Evolutionary conservation across 1,140 invertebrate genomes (phyloP).

Genomic region (Pogonomyrmex barbatus): DNA sequence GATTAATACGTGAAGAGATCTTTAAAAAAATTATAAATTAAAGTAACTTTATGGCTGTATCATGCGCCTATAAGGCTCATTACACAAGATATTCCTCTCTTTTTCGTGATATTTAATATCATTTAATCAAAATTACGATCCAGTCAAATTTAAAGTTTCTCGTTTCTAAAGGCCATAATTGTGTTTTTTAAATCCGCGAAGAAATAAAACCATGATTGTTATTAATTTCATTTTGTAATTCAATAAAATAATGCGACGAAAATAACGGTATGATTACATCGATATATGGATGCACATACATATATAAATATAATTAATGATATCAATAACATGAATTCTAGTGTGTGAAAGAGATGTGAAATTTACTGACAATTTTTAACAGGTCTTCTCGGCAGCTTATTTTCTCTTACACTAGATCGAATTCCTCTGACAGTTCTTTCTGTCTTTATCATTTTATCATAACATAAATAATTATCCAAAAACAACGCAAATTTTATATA

Average conservation of each 20-base stretch:
- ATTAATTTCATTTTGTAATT: conserved; percentile 19
- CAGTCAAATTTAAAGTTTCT: conserved; percentile 65
- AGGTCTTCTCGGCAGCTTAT: conserved; percentile 70
- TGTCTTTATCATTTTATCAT: conserved; percentile 16
- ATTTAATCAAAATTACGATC: conserved; percentile 44
- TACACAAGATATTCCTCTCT: not conserved
- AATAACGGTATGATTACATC: conserved; percentile 31
- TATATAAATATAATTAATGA: conserved; percentile 47
- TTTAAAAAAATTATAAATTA: conserved; percentile 60
- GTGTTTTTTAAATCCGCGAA: conserved; percentile 33
- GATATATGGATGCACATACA: conserved; percentile 30
- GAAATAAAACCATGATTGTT: conserved; percentile 29
- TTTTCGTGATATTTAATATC: conserved; percentile 27
- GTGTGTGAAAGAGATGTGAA: not conserved
- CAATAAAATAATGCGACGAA: conserved; percentile 13
- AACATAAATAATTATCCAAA: conserved; percentile 72
- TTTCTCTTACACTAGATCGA: conserved; percentile 55
- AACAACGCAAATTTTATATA: conserved; percentile 62
- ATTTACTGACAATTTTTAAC: conserved; percentile 53
- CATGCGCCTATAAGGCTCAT: conserved; percentile 55
- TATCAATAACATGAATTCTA: conserved; percentile 40
- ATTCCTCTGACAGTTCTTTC: conserved; percentile 43
- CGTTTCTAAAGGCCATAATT: conserved; percentile 22
- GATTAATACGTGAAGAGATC: conserved; percentile 69
- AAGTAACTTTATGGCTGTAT: conserved; percentile 71